Evolutionary conservation across 1,140 invertebrate species (phyloP).

Genomic region (Drosophila truncata): DNA sequence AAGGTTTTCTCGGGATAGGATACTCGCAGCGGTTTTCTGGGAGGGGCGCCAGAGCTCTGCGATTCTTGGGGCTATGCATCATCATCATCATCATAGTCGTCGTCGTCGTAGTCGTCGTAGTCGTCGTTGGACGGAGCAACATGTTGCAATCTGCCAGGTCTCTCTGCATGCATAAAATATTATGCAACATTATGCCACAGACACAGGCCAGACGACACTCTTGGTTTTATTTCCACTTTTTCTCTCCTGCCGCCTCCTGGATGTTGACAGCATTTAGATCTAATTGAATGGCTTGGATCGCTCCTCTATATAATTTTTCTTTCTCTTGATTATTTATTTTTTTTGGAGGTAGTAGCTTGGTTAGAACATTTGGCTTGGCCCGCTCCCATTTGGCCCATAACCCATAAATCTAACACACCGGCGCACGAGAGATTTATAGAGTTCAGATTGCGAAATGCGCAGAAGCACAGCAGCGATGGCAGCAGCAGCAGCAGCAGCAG

Average conservation of each 20-base stretch:
- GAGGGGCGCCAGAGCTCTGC: slow-evolving; percentile 64
- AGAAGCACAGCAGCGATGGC: slow-evolving; percentile 36
- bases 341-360: neutral
- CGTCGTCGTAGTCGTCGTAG: slow-evolving; percentile 9
- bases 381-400: slow-evolving; percentile 65
- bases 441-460: slow-evolving; percentile 73
- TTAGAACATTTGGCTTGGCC: slow-evolving; percentile 57
- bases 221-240: slow-evolving; percentile 42
- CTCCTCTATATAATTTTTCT: slow-evolving; percentile 5
- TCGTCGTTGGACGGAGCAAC: slow-evolving; percentile 40
- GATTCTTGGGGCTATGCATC: slow-evolving; percentile 81
- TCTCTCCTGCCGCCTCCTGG: slow-evolving; percentile 17
- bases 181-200: slow-evolving; percentile 77
- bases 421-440: slow-evolving; percentile 58
- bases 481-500: neutral
- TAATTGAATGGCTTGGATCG: slow-evolving; percentile 74
- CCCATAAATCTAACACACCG: slow-evolving; percentile 70
- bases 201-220: slow-evolving; percentile 66
- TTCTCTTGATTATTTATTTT: neutral
- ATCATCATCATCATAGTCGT: slow-evolving; percentile 65
- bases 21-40: slow-evolving; percentile 52
- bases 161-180: slow-evolving; percentile 83
- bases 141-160: slow-evolving; percentile 80
- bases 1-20: slow-evolving; percentile 58
- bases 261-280: slow-evolving; percentile 80